These are phyloP conservation scores for Nannobrachium achirus DNA, from an alignment of 2,113 vertebrate species.

Conservation along the genomic window DNA sequence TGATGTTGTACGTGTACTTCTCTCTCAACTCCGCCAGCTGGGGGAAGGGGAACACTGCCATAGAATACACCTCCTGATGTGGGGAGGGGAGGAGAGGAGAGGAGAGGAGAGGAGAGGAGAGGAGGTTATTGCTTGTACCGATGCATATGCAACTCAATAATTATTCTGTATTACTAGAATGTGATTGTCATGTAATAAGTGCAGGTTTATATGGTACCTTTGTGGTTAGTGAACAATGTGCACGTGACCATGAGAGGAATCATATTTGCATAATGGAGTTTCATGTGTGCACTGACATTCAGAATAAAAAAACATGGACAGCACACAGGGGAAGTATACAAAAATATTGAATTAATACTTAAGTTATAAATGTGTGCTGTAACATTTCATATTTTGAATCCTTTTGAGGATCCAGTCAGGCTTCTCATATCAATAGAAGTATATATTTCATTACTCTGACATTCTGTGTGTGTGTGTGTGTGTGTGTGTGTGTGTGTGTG, in stretches of 20 bases:
- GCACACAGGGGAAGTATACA: no score
- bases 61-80: constrained; percentile 92
- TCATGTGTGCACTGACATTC: no score
- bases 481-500: constrained; percentile 1
- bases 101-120: neutral
- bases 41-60: constrained; percentile 96
- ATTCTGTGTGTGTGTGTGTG: neutral
- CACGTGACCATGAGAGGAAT: no score
- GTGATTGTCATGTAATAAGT: no score
- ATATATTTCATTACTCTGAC: no score
- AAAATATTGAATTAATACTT: neutral
- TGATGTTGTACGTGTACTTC: constrained; percentile 99
- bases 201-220: no score
- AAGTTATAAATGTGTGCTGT: neutral
- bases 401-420: no score
- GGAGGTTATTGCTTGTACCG: neutral
- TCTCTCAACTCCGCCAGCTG: constrained; percentile 95
- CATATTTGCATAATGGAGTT: no score
- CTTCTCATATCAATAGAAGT: no score
- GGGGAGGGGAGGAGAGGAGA: neutral
- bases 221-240: no score
- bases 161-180: no score
- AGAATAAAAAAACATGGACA: no score
- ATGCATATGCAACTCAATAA: neutral
- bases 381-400: neutral